phyloP scores from a whole-genome alignment of 2,113 vertebrate genomes.

The Xiphorhynchus elegans region DNA sequence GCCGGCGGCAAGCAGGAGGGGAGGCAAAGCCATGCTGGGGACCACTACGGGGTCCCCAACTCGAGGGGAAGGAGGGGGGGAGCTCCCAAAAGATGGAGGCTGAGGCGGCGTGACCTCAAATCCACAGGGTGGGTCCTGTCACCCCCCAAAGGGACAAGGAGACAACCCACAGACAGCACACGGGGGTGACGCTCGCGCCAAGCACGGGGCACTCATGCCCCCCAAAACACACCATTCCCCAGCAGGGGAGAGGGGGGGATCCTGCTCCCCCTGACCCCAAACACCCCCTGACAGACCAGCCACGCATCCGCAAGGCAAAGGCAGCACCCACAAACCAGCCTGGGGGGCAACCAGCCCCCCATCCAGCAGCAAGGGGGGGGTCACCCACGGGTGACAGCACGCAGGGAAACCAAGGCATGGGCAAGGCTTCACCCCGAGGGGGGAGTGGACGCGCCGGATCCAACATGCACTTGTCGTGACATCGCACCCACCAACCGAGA shows the following conservation, averaged over 20 bases:
- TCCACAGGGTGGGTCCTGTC: neutral
- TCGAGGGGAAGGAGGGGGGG: neutral
- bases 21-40: neutral
- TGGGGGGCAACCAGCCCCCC: neutral
- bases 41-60: accelerated
- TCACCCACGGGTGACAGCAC: neutral
- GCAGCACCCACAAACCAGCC: neutral
- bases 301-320: neutral
- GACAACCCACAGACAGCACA: neutral
- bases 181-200: neutral
- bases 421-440: neutral
- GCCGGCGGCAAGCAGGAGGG: neutral
- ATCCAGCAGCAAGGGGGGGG: neutral
- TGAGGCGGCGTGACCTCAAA: accelerated
- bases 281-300: neutral
- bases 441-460: neutral
- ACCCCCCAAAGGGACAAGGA: neutral
- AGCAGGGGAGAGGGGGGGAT: neutral
- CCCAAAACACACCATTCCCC: neutral
- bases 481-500: neutral
- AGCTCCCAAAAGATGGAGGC: neutral
- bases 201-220: neutral
- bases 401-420: neutral
- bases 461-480: conserved; percentile 11
- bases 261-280: neutral